These are phyloP conservation scores for Phataginus tricuspis DNA, from an alignment of 2,797 vertebrate species.

Conservation along the genomic window DNA sequence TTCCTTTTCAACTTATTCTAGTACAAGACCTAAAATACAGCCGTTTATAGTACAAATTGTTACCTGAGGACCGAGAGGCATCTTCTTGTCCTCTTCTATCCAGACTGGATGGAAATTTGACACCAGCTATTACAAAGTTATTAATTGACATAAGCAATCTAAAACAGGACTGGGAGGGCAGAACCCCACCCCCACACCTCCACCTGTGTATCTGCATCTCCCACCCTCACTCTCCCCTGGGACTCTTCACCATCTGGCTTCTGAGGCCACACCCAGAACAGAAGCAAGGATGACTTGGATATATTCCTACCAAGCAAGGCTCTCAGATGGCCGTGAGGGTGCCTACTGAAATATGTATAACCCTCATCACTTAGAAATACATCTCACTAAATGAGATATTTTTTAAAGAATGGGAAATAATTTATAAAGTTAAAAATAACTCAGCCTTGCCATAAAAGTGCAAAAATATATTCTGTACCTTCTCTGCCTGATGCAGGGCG, in stretches of 20 bases:
- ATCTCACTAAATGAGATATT: slow-evolving; percentile 69
- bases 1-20: neutral
- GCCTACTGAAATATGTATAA: slow-evolving; percentile 73
- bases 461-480: slow-evolving; percentile 67
- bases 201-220: no score
- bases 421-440: slow-evolving; percentile 80
- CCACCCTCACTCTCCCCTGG: neutral
- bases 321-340: neutral
- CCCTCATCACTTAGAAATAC: slow-evolving; percentile 59
- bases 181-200: neutral
- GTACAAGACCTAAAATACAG: neutral
- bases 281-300: neutral
- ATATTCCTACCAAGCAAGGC: neutral
- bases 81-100: neutral
- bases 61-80: neutral
- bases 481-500: slow-evolving; percentile 12
- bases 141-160: neutral
- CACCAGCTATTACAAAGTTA: neutral
- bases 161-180: neutral
- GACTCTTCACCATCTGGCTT: neutral
- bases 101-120: neutral
- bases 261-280: neutral
- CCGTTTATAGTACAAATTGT: neutral
- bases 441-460: slow-evolving; percentile 58
- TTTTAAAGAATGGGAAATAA: slow-evolving; percentile 76